Conservation (phyloP, 2,888 invertebrate genomes). For the Mellilla xanthometata region DNA sequence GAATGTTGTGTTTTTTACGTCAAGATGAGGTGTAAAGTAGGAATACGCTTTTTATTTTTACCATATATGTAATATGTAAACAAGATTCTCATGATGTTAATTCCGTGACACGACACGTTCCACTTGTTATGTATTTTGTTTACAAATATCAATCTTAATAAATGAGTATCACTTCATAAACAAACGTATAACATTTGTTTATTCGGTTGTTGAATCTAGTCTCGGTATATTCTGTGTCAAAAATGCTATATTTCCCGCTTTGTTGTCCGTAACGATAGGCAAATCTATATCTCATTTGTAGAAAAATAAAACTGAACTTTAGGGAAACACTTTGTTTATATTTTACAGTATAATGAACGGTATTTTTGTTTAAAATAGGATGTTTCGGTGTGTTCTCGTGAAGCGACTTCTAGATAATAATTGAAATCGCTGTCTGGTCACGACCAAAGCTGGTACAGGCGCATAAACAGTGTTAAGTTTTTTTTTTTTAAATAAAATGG, state of each 20-base stretch:
- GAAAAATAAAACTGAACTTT: too few species aligned
- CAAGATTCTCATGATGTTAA: constrained; percentile 45
- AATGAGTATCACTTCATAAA: too few species aligned
- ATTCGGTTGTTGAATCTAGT: too few species aligned
- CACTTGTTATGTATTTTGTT: background rate
- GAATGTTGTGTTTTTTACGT: constrained; percentile 75
- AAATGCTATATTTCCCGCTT: too few species aligned
- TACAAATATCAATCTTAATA: background rate
- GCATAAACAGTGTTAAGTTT: constrained; percentile 35
- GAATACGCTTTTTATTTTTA: constrained; percentile 62
- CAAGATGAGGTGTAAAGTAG: constrained; percentile 68
- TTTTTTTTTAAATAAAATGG: too few species aligned
- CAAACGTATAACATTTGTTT: too few species aligned
- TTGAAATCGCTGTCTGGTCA: constrained; percentile 80
- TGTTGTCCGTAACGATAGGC: too few species aligned
- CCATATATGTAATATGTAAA: constrained; percentile 56
- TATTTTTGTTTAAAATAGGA: constrained; percentile 58
- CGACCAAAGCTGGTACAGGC: constrained; percentile 66
- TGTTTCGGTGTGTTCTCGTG: constrained; percentile 59
- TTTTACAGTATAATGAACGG: constrained; percentile 35
- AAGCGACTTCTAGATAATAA: constrained; percentile 78
- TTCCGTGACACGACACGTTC: constrained; percentile 42
- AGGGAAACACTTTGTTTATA: constrained; percentile 37
- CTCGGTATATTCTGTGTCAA: too few species aligned
- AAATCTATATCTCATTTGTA: too few species aligned